Base-by-base conservation (phyloP, 2,113 vertebrate genomes). In the Mus pahari region DNA sequence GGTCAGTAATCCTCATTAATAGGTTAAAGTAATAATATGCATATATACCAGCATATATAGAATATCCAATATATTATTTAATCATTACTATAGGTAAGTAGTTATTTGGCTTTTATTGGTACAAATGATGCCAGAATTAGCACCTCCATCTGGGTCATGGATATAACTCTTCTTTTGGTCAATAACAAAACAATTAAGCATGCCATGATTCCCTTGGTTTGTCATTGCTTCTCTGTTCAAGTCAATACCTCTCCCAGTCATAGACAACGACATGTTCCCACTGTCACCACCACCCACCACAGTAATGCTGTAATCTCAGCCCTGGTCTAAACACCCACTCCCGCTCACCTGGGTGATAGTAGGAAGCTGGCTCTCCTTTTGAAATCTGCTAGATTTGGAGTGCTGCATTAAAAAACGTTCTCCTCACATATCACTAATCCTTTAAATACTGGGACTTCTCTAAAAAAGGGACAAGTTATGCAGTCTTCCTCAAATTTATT, bases 1-100 rank as follows among this genome's bases (percentile, higher is more conserved):
- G 13, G 17, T 28, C 74, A 86, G 36, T 79, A 42, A 87, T 89
- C 96, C 50, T 92, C 92, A 5, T 89, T 90, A 96, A 92, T 10
- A 93, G 4, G 1, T 11, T 71, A 2, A 53, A 89, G 82, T 81
- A 86, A 89, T 50, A n/a, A 31, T 58, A 50, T 31, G 10, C 60
- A 50, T 42, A 33, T 66, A 39, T 28, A 74, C 81, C 28, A 89
- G 17, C 66, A 91, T 60, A 39, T 81, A 87, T 58, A 86, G 12
- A 62, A 73, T 42, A 92, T 60, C 14, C 11, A 91, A 71, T 33
- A 28, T n/a, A 86, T 26, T 81, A 89, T 53, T 81, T 19, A 78
- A 16, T 89, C 33, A 91, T 91, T 91, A 91, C 53, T 79, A 90
- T 0, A 58, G 19, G 58, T 50, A 13, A 91, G 2, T 14, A 74